A percentile compares a stretch with the other conserved stretches of the same genome.
phyloP scores from a whole-genome alignment of 2,888 invertebrate species.

The Thalpophila matura region DNA sequence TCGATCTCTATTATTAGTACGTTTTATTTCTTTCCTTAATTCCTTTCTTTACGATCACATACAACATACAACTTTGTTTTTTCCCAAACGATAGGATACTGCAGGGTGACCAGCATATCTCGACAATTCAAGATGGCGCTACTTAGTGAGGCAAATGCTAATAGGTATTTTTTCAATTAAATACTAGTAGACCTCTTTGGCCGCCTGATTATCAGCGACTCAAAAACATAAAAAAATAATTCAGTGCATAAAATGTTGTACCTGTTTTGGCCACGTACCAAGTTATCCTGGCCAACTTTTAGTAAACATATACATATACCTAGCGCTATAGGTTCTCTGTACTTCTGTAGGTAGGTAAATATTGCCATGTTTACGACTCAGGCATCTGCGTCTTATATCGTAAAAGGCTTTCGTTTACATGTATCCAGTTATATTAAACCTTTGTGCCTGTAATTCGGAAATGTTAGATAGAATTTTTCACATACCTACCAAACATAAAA shows the following conservation, averaged over 20 bases:
- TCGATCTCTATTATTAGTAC: slow-evolving; percentile 2
- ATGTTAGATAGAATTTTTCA: background rate
- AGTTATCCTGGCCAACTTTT: slow-evolving; percentile 9
- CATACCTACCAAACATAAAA: background rate
- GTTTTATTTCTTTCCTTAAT: slow-evolving; percentile 24
- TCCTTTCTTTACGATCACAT: background rate
- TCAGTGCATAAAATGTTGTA: background rate
- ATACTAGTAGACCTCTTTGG: too few species aligned
- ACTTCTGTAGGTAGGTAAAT: slow-evolving; percentile 2
- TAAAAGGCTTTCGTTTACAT: slow-evolving; percentile 33
- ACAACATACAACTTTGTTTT: background rate
- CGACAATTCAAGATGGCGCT: background rate
- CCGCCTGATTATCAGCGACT: too few species aligned
- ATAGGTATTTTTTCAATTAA: background rate
- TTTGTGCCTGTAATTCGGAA: background rate
- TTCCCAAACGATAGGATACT: background rate
- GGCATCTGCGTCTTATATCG: slow-evolving; percentile 37
- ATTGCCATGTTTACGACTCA: slow-evolving; percentile 30
- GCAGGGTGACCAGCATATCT: background rate
- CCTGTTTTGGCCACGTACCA: background rate
- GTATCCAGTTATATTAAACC: slow-evolving; percentile 8
- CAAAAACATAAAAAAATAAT: too few species aligned
- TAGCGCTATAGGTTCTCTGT: background rate
- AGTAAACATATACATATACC: background rate
- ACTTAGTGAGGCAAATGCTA: background rate